These are phyloP conservation scores for Acanthosepion lycidas DNA, from an alignment of 2,888 invertebrate genomes.

Conservation along the genomic window DNA sequence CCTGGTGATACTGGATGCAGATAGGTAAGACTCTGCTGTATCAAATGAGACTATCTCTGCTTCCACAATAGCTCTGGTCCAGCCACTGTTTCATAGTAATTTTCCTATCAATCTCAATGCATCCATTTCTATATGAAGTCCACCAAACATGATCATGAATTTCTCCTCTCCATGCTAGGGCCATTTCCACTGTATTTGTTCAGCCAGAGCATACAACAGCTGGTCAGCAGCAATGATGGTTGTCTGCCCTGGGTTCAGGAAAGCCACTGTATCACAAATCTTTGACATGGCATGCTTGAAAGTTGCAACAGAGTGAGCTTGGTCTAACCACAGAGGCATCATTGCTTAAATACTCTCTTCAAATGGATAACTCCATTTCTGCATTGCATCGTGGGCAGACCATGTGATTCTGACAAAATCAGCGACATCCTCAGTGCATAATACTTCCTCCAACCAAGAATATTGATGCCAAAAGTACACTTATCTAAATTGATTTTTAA, in stretches of 20 bases:
- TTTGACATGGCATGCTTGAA: too few relatives aligned
- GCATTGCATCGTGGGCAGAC: conserved; percentile 52
- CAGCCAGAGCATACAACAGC: conserved; percentile 60
- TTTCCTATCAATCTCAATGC: conserved; percentile 59
- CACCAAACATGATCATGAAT: conserved; percentile 46
- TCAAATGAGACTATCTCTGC: conserved; percentile 53
- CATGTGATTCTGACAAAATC: background rate
- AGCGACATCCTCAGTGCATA: too few relatives aligned
- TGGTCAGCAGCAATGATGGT: conserved; percentile 62
- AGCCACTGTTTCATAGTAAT: conserved; percentile 61
- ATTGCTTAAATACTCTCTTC: conserved; percentile 45
- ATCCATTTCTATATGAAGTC: conserved; percentile 39
- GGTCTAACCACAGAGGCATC: conserved; percentile 58
- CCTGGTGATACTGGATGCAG: too few relatives aligned
- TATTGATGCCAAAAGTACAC: too few relatives aligned
- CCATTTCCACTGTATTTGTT: too few relatives aligned
- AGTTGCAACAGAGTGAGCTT: conserved; percentile 50
- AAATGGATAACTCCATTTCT: background rate
- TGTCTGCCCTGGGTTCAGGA: conserved; percentile 49
- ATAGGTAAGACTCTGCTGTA: too few relatives aligned
- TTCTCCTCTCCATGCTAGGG: conserved; percentile 59
- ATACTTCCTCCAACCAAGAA: too few relatives aligned
- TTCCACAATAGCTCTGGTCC: conserved; percentile 56
- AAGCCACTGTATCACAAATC: too few relatives aligned
- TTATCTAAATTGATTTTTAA: too few relatives aligned